A percentile compares a stretch with the other conserved stretches of the same genome.
Conservation (phyloP, 2,797 vertebrate genomes). For the Apogon hyalosoma region DNA sequence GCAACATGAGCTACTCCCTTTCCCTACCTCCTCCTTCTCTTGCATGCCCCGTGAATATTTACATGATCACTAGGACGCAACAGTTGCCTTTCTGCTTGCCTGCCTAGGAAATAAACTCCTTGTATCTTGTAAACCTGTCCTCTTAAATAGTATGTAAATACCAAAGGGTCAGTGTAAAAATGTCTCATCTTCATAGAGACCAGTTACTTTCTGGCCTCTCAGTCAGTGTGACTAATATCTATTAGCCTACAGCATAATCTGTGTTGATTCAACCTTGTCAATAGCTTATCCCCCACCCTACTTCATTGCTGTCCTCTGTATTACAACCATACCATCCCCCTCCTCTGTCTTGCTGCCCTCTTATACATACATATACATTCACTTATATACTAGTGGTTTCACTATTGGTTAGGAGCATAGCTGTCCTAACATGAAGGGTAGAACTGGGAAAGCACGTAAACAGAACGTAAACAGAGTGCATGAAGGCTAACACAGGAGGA, state of each 20-base stretch:
- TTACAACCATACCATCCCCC: constrained; percentile 50
- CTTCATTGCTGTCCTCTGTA: constrained; percentile 30
- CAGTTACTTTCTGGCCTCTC: background rate
- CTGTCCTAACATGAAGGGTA: constrained; percentile 42
- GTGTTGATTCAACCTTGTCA: constrained; percentile 49
- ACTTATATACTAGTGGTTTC: constrained; percentile 36
- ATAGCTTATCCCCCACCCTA: constrained; percentile 30
- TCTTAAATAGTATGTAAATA: background rate
- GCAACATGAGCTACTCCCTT: constrained; percentile 17
- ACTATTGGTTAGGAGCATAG: constrained; percentile 24
- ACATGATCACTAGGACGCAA: background rate
- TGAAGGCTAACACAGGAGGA: background rate
- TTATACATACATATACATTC: constrained; percentile 15
- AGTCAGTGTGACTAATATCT: constrained; percentile 13
- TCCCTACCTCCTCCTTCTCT: background rate
- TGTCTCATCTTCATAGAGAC: background rate
- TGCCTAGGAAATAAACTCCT: background rate
- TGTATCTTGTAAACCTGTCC: background rate
- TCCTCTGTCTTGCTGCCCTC: constrained; percentile 18
- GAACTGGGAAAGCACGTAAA: constrained; percentile 10
- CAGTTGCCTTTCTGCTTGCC: constrained; percentile 17
- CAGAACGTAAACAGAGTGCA: constrained; percentile 31
- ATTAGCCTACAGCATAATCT: constrained; percentile 37
- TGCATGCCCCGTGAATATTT: constrained; percentile 12
- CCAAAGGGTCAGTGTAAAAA: background rate